Base-by-base conservation (phyloP, 2,797 vertebrate species). In the Manis pentadactyla region DNA sequence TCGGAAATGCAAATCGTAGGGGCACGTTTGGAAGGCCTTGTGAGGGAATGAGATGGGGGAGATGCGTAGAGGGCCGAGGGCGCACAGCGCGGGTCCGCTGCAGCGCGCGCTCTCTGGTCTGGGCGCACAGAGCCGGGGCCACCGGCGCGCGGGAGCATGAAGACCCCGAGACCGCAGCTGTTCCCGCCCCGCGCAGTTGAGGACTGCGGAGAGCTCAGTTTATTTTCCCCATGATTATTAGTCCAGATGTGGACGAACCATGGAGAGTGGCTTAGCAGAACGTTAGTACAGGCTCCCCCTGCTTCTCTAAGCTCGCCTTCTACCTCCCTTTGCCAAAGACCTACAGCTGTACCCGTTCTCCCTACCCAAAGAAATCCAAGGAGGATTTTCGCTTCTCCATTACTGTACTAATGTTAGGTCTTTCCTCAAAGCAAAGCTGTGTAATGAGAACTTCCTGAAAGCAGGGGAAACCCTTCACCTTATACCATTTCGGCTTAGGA, bases 151-250 rank as follows among this genome's bases (percentile, higher is more conserved):
- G 27, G 49, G 29, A 42, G 18, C 1, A 9, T 1, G 7, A 37
- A 25, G 15, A 25, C 27, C 19, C 31, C 2, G 4, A 66, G 15
- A 61, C 34, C 14, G 17, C 2, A 5, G 27, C 42, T 42, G 15
- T 0, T 1, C 21, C 0, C 0, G 0, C 37, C 23, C 1, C 0
- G 0, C 4, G 15, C 11, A 29, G 2, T 4, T 42, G 29, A 64
- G 17, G 29, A 31, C 39, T 57, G 2, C 1, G 3, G n/a, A 42
- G 23, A 71, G 19, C 34, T 53, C 57, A 0, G n/a, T 34, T 21
- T 18, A 11, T 77, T 61, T 34, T 12, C 61, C 34, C 23, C n/a
- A 17, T 37, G 31, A 46, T 64, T 31, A n/a, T 68, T 15, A 51
- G 7, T 34, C 19, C 2, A 21, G 21, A 18, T 4, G 6, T 39